phyloP scores from a whole-genome alignment of 2,888 invertebrate species.

The Nyleta sp. region DNA sequence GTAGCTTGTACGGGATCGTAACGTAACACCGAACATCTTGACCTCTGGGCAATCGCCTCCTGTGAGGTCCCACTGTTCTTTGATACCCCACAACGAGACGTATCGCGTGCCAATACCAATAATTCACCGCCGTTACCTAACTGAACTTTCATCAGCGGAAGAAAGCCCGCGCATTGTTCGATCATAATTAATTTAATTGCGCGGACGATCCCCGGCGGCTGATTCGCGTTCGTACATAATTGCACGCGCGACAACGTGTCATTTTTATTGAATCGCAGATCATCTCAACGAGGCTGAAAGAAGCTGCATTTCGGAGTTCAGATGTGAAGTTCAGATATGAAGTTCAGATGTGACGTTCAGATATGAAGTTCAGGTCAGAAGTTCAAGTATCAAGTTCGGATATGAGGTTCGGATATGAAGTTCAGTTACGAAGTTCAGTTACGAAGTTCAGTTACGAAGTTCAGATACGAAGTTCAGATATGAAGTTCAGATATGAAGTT shows the following conservation, averaged over 20 bases:
- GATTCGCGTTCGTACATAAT: not conserved
- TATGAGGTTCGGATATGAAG: no score
- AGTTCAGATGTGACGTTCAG: no score
- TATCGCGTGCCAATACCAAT: conserved; percentile 51
- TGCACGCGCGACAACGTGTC: not conserved
- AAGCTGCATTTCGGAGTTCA: no score
- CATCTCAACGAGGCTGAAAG: no score
- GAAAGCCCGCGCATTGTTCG: conserved; percentile 18
- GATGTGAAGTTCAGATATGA: no score
- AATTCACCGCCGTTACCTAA: conserved; percentile 31
- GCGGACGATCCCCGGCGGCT: not conserved
- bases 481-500: no score
- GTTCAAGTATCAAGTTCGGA: no score
- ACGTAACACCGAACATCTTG: conserved; percentile 48
- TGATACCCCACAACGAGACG: conserved; percentile 33
- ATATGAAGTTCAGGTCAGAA: no score
- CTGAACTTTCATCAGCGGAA: conserved; percentile 32
- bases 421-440: no score
- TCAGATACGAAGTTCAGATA: no score
- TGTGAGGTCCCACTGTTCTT: conserved; percentile 49
- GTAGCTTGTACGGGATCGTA: conserved; percentile 48
- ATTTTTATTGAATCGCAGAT: not conserved
- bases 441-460: no score
- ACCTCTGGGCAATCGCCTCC: conserved; percentile 37
- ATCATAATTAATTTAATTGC: conserved; percentile 27